Base-by-base conservation (phyloP, 2,888 invertebrate genomes). In the Rhagonycha lutea region DNA sequence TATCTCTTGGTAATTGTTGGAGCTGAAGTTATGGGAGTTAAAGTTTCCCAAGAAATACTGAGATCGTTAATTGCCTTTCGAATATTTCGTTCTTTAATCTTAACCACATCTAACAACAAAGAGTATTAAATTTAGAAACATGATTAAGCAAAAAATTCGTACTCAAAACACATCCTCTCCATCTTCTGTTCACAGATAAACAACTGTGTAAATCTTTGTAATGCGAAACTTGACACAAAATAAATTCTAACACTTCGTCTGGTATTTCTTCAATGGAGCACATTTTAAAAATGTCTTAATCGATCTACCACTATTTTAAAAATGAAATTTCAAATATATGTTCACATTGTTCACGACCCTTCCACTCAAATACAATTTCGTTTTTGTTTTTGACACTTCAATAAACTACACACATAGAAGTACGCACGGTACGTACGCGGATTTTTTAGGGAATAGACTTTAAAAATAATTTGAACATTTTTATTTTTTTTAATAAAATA, bases 161-260 rank as follows among this genome's bases (percentile, higher is more conserved):
- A 97, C 98, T 96, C 90, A 93, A 91, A 72, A 95, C 94, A 84
- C 95, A 93, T 83, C 90, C 90, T 86, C 93, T 92, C 98, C 98
- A 98, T 85, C 95, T 91, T 86, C 94, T 95, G 83, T 94, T 96
- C 61, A 98, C 98, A 78, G 92, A 88, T 90, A 93, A 94, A 86
- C 97, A 96, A 85, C 93, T 92, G 87, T 96, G 93, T 81, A 98
- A 89, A 89, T 98, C 97, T 86, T 92, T 93, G 85, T 98, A 98
- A 0, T 98, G 98, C 73, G 96, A 95, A 80, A 98, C 89, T 85
- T 96, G 92, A 81, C 94, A 92, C 80, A 98, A 90, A 86, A 98
- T 96, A 86, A 96, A 96, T 89, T 98, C 98, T 82, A 98, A 88
- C 74, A 98, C 93, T 90, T 98, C 98, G 87, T 97, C 96, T 62